Conservation (phyloP, 2,888 invertebrate species). For the Nematopogon swammerdamellus region DNA sequence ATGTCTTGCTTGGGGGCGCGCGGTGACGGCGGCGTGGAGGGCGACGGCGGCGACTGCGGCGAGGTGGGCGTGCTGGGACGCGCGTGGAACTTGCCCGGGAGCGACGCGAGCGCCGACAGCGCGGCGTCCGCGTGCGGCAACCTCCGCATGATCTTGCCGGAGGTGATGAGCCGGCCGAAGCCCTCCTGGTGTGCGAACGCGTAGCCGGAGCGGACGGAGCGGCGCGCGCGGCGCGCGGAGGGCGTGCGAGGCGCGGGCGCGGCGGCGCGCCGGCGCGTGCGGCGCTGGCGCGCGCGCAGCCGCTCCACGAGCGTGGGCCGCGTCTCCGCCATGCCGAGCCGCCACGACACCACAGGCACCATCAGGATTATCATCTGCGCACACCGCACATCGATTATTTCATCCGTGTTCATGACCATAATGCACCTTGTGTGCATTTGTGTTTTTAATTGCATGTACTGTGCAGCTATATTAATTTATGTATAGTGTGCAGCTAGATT, state of each 20-base stretch:
- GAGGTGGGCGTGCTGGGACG: conserved; percentile 13
- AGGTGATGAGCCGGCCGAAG: conserved; percentile 94
- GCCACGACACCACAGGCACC: conserved; percentile 90
- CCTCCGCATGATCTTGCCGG: conserved; percentile 92
- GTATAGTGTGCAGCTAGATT: too few relatives aligned
- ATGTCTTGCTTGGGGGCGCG: conserved; percentile 70
- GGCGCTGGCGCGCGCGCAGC: conserved; percentile 75
- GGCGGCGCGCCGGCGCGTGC: conserved; percentile 68
- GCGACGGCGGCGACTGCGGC: conserved; percentile 18
- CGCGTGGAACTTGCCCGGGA: conserved; percentile 54
- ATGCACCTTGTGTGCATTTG: too few relatives aligned
- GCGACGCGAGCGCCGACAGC: conserved; percentile 58
- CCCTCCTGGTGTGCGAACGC: conserved; percentile 99
- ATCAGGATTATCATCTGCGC: conserved; percentile 70
- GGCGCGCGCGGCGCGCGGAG: conserved; percentile 82
- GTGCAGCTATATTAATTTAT: too few relatives aligned
- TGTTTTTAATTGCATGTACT: too few relatives aligned
- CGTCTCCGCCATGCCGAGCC: conserved; percentile 91
- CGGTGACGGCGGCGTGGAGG: conserved; percentile 23
- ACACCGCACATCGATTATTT: not conserved
- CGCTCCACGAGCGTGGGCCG: conserved; percentile 90
- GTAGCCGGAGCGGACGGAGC: conserved; percentile 93
- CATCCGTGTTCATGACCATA: too few relatives aligned
- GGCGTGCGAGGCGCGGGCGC: conserved; percentile 81
- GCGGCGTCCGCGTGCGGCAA: conserved; percentile 77